Evolutionary conservation across 1,140 invertebrate genomes (phyloP).

Genomic region (Hesperophylax magnus): DNA sequence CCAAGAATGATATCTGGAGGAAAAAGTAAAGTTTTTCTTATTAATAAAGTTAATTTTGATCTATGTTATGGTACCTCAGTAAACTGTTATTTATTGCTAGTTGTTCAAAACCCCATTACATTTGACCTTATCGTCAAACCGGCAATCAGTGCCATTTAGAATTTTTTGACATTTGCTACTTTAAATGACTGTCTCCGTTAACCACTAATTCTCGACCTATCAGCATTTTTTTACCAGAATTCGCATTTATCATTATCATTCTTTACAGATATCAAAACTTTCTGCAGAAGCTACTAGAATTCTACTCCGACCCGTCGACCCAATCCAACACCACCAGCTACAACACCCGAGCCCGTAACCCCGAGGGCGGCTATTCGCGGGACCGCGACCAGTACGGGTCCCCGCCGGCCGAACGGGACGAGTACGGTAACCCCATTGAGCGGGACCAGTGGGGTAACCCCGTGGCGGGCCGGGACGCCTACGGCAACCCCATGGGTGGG

Average conservation of each 20-base stretch:
- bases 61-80: too few species aligned
- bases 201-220: too few species aligned
- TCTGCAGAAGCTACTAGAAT: conserved; percentile 64
- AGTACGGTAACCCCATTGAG: conserved; percentile 40
- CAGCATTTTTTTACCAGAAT: too few species aligned
- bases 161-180: too few species aligned
- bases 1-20: conserved; percentile 74
- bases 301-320: conserved; percentile 66
- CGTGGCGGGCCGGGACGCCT: conserved; percentile 45
- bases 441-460: conserved; percentile 42
- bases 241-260: not conserved
- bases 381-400: conserved; percentile 55
- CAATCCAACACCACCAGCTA: conserved; percentile 58
- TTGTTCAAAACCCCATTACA: too few species aligned
- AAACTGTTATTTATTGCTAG: too few species aligned
- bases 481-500: conserved; percentile 47
- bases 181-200: too few species aligned
- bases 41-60: too few species aligned
- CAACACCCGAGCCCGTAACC: conserved; percentile 39
- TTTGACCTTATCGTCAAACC: too few species aligned
- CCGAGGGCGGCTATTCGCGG: conserved; percentile 58
- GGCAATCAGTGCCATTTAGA: too few species aligned
- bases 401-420: conserved; percentile 33
- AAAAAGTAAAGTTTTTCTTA: conserved; percentile 56
- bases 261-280: conserved; percentile 65